Percentiles rank a stretch among this genome's conserved stretches.
These are phyloP conservation scores for Liopterus haemorrhoidalis DNA, from an alignment of 2,888 invertebrate genomes.

Conservation along the genomic window DNA sequence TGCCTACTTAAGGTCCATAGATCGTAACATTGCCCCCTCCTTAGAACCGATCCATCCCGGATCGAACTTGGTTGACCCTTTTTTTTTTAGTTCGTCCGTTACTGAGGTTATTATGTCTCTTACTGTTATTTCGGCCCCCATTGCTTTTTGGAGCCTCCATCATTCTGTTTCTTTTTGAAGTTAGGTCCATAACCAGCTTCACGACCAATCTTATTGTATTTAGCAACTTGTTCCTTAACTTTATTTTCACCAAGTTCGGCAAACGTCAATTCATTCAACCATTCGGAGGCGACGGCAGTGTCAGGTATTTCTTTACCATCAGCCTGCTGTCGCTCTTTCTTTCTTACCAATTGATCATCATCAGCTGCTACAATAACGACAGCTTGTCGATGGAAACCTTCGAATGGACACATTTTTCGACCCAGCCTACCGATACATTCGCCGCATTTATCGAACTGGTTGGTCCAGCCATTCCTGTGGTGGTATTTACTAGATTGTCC, in stretches of 20 bases:
- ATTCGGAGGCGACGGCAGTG: constrained; percentile 74
- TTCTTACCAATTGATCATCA: constrained; percentile 76
- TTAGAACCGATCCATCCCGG: too few species aligned
- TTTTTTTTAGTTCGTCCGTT: too few species aligned
- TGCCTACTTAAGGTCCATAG: too few species aligned
- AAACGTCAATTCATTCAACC: constrained; percentile 74
- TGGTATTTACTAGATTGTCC: too few species aligned
- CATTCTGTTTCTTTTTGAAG: constrained; percentile 39
- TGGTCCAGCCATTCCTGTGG: too few species aligned
- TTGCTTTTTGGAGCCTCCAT: too few species aligned
- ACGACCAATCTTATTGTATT: constrained; percentile 77
- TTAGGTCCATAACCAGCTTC: constrained; percentile 52
- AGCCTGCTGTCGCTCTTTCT: constrained; percentile 72
- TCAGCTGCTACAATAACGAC: constrained; percentile 89
- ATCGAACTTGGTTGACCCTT: too few species aligned
- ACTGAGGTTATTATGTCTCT: too few species aligned
- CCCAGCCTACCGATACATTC: too few species aligned
- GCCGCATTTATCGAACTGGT: too few species aligned
- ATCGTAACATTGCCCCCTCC: too few species aligned
- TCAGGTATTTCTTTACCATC: constrained; percentile 92
- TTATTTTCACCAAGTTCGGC: constrained; percentile 74
- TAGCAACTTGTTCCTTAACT: constrained; percentile 68
- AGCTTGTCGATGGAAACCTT: constrained; percentile 87
- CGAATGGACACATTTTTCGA: constrained; percentile 96
- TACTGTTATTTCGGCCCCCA: constrained; percentile 32